phyloP scores from a whole-genome alignment of 1,140 invertebrate genomes.

The Meloidogyne hapla region DNA sequence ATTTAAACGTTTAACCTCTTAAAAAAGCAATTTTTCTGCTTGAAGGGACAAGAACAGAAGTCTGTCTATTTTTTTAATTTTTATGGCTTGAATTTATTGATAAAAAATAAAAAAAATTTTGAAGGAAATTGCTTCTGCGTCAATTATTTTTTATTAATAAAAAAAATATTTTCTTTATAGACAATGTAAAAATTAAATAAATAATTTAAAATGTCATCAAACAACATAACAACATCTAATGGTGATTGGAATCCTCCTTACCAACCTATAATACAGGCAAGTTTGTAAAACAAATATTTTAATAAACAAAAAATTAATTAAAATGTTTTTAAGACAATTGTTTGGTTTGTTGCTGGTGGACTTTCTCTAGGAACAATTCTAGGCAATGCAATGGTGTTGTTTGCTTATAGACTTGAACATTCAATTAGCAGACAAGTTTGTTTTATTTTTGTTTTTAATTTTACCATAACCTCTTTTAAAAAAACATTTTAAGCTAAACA shows the following conservation, averaged over 20 bases:
- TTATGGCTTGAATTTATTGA: not conserved
- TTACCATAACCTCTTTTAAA: too few species aligned
- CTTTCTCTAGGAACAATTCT: constrained; percentile 90
- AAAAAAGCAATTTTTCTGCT: not conserved
- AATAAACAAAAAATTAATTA: not conserved
- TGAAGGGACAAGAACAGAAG: not conserved
- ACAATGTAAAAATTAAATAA: not conserved
- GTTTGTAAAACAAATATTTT: not conserved
- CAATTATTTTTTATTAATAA: not conserved
- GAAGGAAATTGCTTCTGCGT: not conserved
- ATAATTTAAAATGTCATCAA: not conserved
- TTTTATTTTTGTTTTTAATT: not conserved
- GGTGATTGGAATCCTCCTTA: constrained; percentile 53
- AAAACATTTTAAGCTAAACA: constrained; percentile 80
- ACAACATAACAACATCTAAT: constrained; percentile 6
- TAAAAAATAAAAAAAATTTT: too few species aligned
- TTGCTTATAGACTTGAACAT: constrained; percentile 72
- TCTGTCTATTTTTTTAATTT: not conserved
- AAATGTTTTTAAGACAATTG: constrained; percentile 72
- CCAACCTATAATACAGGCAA: constrained; percentile 40
- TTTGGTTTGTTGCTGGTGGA: constrained; percentile 81
- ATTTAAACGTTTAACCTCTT: not conserved
- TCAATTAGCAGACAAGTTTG: constrained; percentile 63
- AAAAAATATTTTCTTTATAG: not conserved
- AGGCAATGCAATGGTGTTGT: constrained; percentile 91